Base-by-base conservation (phyloP, 92 coral and sea anemone genomes). In the Epizoanthus stellaris region DNA sequence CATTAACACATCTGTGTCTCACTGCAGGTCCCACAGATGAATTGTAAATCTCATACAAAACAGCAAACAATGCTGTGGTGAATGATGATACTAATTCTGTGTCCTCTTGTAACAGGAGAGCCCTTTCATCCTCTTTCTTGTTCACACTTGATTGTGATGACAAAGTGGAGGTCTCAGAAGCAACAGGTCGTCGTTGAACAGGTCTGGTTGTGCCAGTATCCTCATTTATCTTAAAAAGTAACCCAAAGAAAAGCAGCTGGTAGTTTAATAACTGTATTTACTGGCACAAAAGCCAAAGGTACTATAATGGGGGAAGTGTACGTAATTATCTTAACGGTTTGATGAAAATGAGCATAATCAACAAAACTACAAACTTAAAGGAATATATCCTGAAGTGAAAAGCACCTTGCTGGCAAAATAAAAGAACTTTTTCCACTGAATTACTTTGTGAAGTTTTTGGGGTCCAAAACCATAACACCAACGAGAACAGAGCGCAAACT, bases 131-230 rank as follows among this genome's bases (percentile, higher is more conserved):
- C 70, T 85, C 97, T 85, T 92, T 93, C 39, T 90, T 72, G 69
- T 88, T 82, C 74, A 89, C 90, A 62, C 86, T 87, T n/a, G 94
- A 73, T 19, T 84, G 87, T 59, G 91, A 85, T 0, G 92, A 85
- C 12, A 92, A 75, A 19, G 91, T 92, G 13, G 85, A 67, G 40
- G 98, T 81, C 75, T 94, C 98, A 6, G 92, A 91, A 15, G 95
- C 89, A 4, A 94, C 92, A 36, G 96, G 85, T 68, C 99, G 93
- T 40, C 99, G 90, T 68, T 97, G 99, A 45, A 97, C 93, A 30
- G 98, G 98, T 43, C 99, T 95, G 40, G 98, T 91, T 9, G 99
- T 97, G 17, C 99, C 99, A 52, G 99, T 97, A 63, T 97, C 99
- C 89, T 97, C 99, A 68, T 97, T 97, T 77, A 95, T 93, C 99